Evolutionary conservation across 2,113 vertebrate species (phyloP).

Genomic region (Phyllopteryx taeniolatus): DNA sequence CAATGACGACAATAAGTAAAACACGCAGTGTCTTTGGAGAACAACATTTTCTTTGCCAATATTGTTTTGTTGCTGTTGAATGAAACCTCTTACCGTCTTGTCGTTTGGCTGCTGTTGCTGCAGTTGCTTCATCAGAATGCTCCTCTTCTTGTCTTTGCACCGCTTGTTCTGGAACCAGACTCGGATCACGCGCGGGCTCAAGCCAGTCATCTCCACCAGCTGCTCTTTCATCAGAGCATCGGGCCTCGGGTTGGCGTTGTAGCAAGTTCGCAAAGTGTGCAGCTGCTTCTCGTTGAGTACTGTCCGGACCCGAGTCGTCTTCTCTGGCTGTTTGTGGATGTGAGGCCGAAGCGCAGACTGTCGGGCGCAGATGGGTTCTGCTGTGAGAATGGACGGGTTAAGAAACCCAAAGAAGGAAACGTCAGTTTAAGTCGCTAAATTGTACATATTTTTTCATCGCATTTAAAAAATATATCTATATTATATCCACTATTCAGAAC

Average conservation of each 20-base stretch:
- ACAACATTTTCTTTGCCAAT: too few relatives aligned
- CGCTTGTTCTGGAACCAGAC: conserved; percentile 99
- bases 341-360: conserved; percentile 92
- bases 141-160: conserved; percentile 98
- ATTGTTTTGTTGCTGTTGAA: not conserved
- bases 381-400: conserved; percentile 69
- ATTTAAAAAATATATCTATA: not conserved
- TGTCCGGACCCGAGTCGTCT: conserved; percentile 95
- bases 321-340: conserved; percentile 97
- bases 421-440: not conserved
- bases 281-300: conserved; percentile 99
- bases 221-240: conserved; percentile 99
- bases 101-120: conserved; percentile 96
- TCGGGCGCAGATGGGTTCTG: conserved; percentile 95
- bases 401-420: not conserved
- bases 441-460: not conserved
- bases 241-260: conserved; percentile 94
- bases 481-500: not conserved
- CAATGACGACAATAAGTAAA: not conserved
- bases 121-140: conserved; percentile 95
- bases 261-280: conserved; percentile 97
- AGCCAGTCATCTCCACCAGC: conserved; percentile 97
- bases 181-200: conserved; percentile 94
- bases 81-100: conserved; percentile 85
- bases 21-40: not conserved